Conservation (phyloP, 2,888 invertebrate genomes). For the Drosophila pegasa region DNA sequence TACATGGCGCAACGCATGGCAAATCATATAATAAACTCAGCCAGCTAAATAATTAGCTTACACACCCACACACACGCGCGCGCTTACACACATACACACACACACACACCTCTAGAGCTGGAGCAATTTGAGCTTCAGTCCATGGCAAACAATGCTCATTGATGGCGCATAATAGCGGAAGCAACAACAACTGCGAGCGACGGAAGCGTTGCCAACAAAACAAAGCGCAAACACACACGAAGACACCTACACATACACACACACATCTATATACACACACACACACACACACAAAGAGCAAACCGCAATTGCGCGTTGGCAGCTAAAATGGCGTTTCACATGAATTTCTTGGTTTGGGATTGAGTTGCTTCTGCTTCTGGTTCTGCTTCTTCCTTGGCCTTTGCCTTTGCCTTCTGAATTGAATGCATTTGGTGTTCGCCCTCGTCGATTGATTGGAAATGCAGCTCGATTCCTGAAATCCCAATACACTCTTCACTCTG, state of each 20-base stretch:
- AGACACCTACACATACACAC: background rate
- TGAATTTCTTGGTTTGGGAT: slow-evolving; percentile 40
- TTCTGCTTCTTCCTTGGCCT: background rate
- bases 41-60: slow-evolving; percentile 46
- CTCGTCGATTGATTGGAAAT: slow-evolving; percentile 52
- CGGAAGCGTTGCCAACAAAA: slow-evolving; percentile 19
- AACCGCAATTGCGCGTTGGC: slow-evolving; percentile 44
- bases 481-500: background rate
- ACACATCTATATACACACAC: background rate
- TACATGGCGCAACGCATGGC: slow-evolving; percentile 4
- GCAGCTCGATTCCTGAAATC: background rate
- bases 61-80: slow-evolving; percentile 2
- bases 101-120: slow-evolving; percentile 14
- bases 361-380: slow-evolving; percentile 26
- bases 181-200: slow-evolving; percentile 29
- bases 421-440: slow-evolving; percentile 37
- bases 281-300: background rate
- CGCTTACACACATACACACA: slow-evolving; percentile 2
- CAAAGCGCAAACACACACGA: slow-evolving; percentile 29
- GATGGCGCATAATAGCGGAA: slow-evolving; percentile 63
- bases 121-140: slow-evolving; percentile 39
- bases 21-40: slow-evolving; percentile 37
- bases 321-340: slow-evolving; percentile 48
- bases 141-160: slow-evolving; percentile 64
- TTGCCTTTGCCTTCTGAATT: slow-evolving; percentile 23